These are phyloP conservation scores for Epistrophe eligans DNA, from an alignment of 2,888 invertebrate genomes.

Conservation along the genomic window DNA sequence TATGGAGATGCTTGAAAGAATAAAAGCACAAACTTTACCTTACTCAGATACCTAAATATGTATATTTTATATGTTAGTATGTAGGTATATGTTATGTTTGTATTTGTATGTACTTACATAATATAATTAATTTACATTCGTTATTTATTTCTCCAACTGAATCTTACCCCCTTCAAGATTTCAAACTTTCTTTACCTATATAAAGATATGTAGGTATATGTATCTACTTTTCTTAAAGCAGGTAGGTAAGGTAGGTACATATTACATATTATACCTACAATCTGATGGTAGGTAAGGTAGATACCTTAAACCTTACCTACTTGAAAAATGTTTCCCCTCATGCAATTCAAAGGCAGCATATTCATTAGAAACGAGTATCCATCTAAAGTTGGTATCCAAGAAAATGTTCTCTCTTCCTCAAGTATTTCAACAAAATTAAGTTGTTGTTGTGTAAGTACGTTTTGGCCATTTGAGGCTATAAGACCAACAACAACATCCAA, in stretches of 20 bases:
- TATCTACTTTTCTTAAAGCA: not conserved
- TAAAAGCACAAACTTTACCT: slow-evolving; percentile 1
- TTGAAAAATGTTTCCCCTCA: slow-evolving; percentile 48
- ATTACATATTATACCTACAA: not conserved
- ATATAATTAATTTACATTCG: slow-evolving; percentile 51
- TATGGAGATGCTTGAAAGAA: not conserved
- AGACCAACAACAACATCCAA: slow-evolving; percentile 22
- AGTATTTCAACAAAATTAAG: slow-evolving; percentile 29
- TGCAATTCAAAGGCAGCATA: slow-evolving; percentile 57
- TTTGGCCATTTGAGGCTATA: slow-evolving; percentile 36
- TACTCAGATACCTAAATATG: not conserved
- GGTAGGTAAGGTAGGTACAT: slow-evolving; percentile 10
- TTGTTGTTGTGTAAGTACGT: slow-evolving; percentile 41
- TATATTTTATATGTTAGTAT: not conserved
- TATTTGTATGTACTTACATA: slow-evolving; percentile 22
- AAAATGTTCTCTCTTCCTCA: slow-evolving; percentile 34
- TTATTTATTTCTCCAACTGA: slow-evolving; percentile 48
- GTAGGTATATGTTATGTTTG: not conserved
- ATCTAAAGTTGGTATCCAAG: slow-evolving; percentile 33
- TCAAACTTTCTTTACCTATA: slow-evolving; percentile 3
- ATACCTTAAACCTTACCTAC: not conserved
- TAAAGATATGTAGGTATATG: not conserved
- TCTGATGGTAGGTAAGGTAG: not conserved
- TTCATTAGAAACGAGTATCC: slow-evolving; percentile 66
- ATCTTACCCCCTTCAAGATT: slow-evolving; percentile 26